phyloP scores from a whole-genome alignment of 1,140 invertebrate species.

The Anastrepha obliqua region DNA sequence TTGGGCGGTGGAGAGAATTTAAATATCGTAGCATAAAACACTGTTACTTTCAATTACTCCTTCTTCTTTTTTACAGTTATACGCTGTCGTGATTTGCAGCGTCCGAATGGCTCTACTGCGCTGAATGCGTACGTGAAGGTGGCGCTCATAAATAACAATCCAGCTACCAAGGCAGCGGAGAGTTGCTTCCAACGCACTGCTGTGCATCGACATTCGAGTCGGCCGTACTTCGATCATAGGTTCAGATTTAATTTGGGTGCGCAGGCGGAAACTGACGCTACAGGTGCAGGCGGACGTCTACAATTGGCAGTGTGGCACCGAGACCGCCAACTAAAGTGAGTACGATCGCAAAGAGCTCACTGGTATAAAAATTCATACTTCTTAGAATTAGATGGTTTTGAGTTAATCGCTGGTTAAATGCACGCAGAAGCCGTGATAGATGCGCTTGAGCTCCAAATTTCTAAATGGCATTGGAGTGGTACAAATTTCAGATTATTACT shows the following conservation, averaged over 20 bases:
- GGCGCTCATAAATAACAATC: slow-evolving; percentile 58
- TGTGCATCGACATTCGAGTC: slow-evolving; percentile 75
- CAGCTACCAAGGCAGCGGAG: slow-evolving; percentile 37
- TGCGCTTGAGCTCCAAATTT: slow-evolving; percentile 12
- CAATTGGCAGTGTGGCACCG: slow-evolving; percentile 77
- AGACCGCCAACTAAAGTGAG: slow-evolving; percentile 76
- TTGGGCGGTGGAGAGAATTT: not conserved
- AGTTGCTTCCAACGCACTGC: slow-evolving; percentile 75
- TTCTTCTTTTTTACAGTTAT: slow-evolving; percentile 71
- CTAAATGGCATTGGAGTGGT: not conserved
- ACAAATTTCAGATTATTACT: not conserved
- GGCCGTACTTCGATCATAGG: slow-evolving; percentile 76
- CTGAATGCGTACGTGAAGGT: slow-evolving; percentile 77
- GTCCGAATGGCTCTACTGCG: slow-evolving; percentile 69
- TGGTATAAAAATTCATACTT: slow-evolving; percentile 50
- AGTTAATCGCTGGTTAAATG: slow-evolving; percentile 35
- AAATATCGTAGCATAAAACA: not conserved
- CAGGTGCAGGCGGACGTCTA: slow-evolving; percentile 63
- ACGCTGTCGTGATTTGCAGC: slow-evolving; percentile 74
- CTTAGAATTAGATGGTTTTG: not conserved
- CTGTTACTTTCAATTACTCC: not conserved
- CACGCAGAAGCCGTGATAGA: not conserved
- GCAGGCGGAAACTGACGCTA: not conserved
- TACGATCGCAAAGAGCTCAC: slow-evolving; percentile 61
- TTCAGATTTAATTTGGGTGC: slow-evolving; percentile 72